Percentiles rank a stretch among this genome's conserved stretches.
Conservation (phyloP, 2,113 vertebrate genomes). For the Nothoprocta pentlandii region DNA sequence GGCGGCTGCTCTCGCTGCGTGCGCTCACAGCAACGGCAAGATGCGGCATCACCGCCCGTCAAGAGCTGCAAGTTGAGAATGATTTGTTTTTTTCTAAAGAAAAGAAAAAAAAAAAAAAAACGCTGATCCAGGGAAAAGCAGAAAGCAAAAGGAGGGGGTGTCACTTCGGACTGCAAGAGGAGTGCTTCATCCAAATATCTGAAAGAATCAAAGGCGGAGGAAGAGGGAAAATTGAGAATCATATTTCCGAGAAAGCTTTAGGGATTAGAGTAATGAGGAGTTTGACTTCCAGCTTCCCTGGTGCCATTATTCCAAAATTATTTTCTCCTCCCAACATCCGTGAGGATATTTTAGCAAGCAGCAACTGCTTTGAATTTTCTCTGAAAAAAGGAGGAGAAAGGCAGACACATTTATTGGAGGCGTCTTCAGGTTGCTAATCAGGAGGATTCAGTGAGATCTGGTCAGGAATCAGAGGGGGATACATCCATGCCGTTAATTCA, state of each 20-base stretch:
- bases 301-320: not conserved
- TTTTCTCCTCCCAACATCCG: not conserved
- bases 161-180: not conserved
- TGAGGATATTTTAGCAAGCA: not conserved
- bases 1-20: conserved; percentile 34
- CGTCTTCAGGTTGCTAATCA: not conserved
- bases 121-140: not conserved
- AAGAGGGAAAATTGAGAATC: not conserved
- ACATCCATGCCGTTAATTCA: not conserved
- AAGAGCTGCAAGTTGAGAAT: not conserved
- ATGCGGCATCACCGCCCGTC: not conserved
- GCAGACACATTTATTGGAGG: not conserved
- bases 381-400: not conserved
- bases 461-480: not conserved
- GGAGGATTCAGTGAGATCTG: not conserved
- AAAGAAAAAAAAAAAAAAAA: not conserved
- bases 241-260: not conserved
- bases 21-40: not conserved
- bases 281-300: conserved; percentile 36
- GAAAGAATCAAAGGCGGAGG: not conserved
- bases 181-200: not conserved
- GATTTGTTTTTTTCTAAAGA: not conserved
- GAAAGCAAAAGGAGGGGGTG: not conserved
- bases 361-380: not conserved
- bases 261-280: conserved; percentile 28